phyloP scores from a whole-genome alignment of 2,888 invertebrate genomes.

The Pterostichus niger region DNA sequence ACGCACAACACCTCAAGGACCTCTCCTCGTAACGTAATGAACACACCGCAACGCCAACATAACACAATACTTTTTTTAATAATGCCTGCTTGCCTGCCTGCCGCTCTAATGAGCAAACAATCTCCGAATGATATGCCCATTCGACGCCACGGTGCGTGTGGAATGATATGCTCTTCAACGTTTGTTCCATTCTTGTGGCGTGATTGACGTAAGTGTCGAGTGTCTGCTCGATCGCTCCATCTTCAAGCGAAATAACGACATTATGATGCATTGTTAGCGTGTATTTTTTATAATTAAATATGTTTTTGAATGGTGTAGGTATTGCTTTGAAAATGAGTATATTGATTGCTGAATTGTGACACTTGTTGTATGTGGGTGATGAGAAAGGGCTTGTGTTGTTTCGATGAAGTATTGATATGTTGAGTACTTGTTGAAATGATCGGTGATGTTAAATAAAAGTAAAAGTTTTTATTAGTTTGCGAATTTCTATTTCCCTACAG shows the following conservation, averaged over 20 bases:
- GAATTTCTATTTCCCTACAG: no score
- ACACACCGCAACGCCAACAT: conserved; percentile 7
- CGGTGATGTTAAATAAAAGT: no score
- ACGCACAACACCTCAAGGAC: conserved; percentile 4
- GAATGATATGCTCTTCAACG: conserved; percentile 27
- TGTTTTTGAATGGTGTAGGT: conserved; percentile 50
- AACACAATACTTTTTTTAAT: no score
- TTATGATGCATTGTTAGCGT: conserved; percentile 35
- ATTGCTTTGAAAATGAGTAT: not conserved
- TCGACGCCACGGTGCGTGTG: conserved; percentile 5
- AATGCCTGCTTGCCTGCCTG: no score
- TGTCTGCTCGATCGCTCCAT: not conserved
- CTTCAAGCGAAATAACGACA: conserved; percentile 47
- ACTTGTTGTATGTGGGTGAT: conserved; percentile 40
- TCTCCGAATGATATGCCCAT: conserved; percentile 56
- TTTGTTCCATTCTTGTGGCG: conserved; percentile 36
- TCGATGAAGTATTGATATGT: conserved; percentile 5
- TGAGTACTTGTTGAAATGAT: conserved; percentile 24
- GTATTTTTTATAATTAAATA: conserved; percentile 52
- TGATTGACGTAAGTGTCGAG: conserved; percentile 51
- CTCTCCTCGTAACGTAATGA: not conserved
- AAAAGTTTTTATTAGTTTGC: no score
- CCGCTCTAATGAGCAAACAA: conserved; percentile 54
- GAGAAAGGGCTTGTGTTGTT: conserved; percentile 29
- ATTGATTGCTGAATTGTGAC: conserved; percentile 25